These are phyloP conservation scores for Urocolius indicus DNA, from an alignment of 2,113 vertebrate genomes.

Conservation along the genomic window DNA sequence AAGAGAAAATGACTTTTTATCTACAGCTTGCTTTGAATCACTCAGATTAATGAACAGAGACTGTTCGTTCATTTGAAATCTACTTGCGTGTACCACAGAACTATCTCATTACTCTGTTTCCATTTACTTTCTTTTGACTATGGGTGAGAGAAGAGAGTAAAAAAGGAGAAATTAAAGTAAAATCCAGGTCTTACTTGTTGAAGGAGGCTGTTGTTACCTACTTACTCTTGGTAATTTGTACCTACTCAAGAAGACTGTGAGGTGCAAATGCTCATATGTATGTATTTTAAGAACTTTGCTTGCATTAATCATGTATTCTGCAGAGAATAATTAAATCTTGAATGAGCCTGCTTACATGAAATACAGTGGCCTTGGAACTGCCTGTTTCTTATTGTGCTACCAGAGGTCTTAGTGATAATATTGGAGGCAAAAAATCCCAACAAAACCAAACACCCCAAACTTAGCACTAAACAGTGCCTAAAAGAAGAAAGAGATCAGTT, in stretches of 20 bases:
- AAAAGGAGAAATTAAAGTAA: not conserved
- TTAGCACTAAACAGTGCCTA: not conserved
- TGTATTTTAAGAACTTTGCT: not conserved
- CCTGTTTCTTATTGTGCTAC: not conserved
- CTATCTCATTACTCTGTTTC: not conserved
- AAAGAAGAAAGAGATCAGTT: not conserved
- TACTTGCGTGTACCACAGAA: not conserved
- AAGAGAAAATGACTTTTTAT: not conserved
- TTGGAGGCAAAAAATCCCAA: too few species aligned
- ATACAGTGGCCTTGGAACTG: not conserved
- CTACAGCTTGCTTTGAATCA: not conserved
- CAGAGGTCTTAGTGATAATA: not conserved
- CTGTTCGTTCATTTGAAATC: not conserved
- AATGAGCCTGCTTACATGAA: not conserved
- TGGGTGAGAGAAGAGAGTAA: not conserved
- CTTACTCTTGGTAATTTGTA: not conserved
- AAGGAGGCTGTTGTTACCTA: not conserved
- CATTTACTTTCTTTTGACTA: not conserved
- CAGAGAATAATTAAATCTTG: not conserved
- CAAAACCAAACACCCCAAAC: not conserved
- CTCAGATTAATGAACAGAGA: not conserved
- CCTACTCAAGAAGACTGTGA: not conserved
- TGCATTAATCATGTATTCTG: not conserved
- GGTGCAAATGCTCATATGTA: not conserved
- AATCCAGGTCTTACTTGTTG: not conserved